Conservation (phyloP, 2,113 vertebrate genomes). For the Delphinus delphis region DNA sequence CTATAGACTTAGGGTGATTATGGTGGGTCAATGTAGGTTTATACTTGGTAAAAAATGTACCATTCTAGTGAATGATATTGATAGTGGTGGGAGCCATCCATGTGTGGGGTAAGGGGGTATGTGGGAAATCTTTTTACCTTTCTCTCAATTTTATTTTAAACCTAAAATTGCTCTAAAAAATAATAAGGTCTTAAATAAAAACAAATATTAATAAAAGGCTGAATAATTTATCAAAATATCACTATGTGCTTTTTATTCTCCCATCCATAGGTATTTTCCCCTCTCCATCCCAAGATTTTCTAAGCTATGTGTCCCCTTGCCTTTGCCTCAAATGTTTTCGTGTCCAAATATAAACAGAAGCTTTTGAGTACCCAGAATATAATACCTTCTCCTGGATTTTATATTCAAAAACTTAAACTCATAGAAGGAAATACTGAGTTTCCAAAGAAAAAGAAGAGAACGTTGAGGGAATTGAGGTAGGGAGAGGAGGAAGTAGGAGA, state of each 20-base stretch:
- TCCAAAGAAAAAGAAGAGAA: neutral
- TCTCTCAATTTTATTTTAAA: neutral
- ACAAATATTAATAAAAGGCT: neutral
- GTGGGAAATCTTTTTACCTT: neutral
- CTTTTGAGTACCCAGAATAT: neutral
- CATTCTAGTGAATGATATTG: neutral
- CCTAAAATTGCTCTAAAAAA: neutral
- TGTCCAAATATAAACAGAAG: neutral
- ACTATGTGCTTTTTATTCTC: neutral
- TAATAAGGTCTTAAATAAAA: neutral
- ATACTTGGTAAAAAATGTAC: neutral
- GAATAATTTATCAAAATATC: neutral
- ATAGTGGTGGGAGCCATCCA: neutral
- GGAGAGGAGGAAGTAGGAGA: neutral
- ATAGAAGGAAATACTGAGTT: neutral
- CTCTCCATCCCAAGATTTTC: neutral
- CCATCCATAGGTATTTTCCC: neutral
- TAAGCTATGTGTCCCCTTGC: neutral
- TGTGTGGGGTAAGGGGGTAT: neutral
- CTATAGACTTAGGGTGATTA: neutral
- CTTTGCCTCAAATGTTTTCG: neutral
- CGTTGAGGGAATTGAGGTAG: neutral
- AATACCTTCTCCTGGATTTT: neutral
- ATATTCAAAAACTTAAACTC: constrained; percentile 10
- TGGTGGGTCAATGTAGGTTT: neutral